Base-by-base conservation (phyloP, 2,113 vertebrate genomes). In the Syngnathus scovelli region DNA sequence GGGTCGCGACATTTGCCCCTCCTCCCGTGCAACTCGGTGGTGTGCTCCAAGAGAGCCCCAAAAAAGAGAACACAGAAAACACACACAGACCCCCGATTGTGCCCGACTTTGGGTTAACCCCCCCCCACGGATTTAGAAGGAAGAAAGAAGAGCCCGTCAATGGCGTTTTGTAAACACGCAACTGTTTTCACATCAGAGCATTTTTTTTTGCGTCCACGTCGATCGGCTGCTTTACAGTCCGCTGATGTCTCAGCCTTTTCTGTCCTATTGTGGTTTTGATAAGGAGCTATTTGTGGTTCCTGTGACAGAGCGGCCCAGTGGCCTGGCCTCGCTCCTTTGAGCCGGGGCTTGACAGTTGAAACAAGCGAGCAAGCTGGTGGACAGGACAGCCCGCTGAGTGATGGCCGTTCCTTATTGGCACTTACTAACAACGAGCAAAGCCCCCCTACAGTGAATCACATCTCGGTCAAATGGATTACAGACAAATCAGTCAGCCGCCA, bases 311-410 rank as follows among this genome's bases (percentile, higher is more conserved):
- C 36, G 33, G 52, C 72, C 73, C 78, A 80, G 69, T 63, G 38
- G 68, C 72, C 75, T 63, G 38, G 68, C 72, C 75, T 74, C 27
- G 77, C 75, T 80, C 84, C 73, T 84, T 79, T 84, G 78, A 78
- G 77, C 71, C 61, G 16, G 72, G 79, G 75, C 79, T 67, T 83
- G 86, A 88, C 86, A 83, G 86, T 81, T 78, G 77, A 85, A 84
- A 88, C 83, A 85, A 86, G 89, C 72, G 81, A 89, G 78, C 78
- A 69, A 74, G 80, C 86, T 81, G 86, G 85, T 85, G 84, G 84
- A 87, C 86, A 83, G 78, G 81, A 70, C 83, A 68, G 86, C 89
- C 89, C 5, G 80, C 89, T 85, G 89, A 89, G 83, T 85, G 86
- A 87, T 85, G 75, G 80, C 85, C 78, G 83, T 78, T 85, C 68